Evolutionary conservation across 2,888 invertebrate genomes (phyloP), one percentile per base, ranked within the genome.

Genomic region (Amblyjoppa fuscipennis): DNA sequence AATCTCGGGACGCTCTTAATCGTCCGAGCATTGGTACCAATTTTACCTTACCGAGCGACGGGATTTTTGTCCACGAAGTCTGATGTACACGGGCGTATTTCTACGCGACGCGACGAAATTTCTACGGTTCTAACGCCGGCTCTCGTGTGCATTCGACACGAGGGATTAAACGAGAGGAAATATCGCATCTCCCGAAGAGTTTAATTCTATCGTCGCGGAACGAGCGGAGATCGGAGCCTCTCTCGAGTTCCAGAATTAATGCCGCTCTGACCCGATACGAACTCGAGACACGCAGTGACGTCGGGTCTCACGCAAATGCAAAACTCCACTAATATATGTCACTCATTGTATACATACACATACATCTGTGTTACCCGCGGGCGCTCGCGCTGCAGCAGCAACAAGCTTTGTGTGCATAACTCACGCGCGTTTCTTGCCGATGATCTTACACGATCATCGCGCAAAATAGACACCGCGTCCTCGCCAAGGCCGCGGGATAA

Each of bases 391-490:
- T n/a, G 56, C 71, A 59, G 31, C 69, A 69, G 59, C 59, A 49
- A 70, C 56, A 75, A 83, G 83, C 83, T 83, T 83, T 80, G 51
- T 41, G n/a, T 45, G 73, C 77, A 73, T 74, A 64, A 75, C 70
- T 34, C 69, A 70, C 70, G 45, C n/a, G n/a, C 49, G 20, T 34
- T 31, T 31, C 45, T 64, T 49, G n/a, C 41, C 78, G 69, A 69
- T 78, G 34, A 11, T 64, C 31, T 1, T 71, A 59, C 59, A 78
- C 66, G 68, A 82, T 85, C 82, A 85, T 85, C 82, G 70, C 74
- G 74, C 82, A 79, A 82, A 85, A 78, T 78, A 84, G 82, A 68
- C 31, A 82, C 73, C 51, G 51, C 81, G 73, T 75, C 64, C 64
- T 83, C 79, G 73, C 61, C 45, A 82, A 82, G 77, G 56, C 77